Conservation (phyloP, 1,140 invertebrate genomes). For the Anagrus nilaparvatae region DNA sequence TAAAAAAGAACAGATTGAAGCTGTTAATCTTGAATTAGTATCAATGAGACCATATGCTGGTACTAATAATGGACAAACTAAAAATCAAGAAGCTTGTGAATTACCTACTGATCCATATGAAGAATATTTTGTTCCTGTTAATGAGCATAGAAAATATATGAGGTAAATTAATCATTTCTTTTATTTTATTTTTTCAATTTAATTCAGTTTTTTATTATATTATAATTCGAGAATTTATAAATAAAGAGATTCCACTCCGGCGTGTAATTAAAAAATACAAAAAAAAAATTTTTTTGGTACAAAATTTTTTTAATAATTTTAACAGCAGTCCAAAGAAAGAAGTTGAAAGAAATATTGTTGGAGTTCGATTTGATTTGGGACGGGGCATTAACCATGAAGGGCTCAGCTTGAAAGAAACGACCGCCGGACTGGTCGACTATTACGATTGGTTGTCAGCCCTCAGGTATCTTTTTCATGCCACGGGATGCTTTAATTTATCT, state of each 20-base stretch:
- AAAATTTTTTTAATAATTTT: conserved; percentile 18
- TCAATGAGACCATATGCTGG: conserved; percentile 60
- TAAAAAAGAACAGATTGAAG: conserved; percentile 50
- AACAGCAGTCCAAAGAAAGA: conserved; percentile 39
- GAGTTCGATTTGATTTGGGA: conserved; percentile 43
- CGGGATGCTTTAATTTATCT: conserved; percentile 33
- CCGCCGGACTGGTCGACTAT: conserved; percentile 44
- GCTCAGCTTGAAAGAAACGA: conserved; percentile 41
- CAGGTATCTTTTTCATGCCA: conserved; percentile 35
- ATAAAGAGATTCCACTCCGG: background rate
- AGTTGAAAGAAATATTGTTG: conserved; percentile 41
- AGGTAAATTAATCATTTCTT: conserved; percentile 45
- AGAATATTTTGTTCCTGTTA: conserved; percentile 75
- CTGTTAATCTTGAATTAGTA: conserved; percentile 69
- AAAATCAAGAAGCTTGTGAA: conserved; percentile 59
- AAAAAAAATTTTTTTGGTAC: background rate
- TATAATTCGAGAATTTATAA: background rate
- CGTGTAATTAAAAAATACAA: background rate
- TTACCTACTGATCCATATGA: conserved; percentile 59
- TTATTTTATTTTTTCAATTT: background rate
- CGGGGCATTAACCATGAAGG: conserved; percentile 41
- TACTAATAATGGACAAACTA: conserved; percentile 50
- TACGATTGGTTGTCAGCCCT: conserved; percentile 43
- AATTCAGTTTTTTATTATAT: background rate
- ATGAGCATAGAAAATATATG: conserved; percentile 74